Conservation (phyloP, 2,797 vertebrate genomes). For the Dendrocincla tyrannina region DNA sequence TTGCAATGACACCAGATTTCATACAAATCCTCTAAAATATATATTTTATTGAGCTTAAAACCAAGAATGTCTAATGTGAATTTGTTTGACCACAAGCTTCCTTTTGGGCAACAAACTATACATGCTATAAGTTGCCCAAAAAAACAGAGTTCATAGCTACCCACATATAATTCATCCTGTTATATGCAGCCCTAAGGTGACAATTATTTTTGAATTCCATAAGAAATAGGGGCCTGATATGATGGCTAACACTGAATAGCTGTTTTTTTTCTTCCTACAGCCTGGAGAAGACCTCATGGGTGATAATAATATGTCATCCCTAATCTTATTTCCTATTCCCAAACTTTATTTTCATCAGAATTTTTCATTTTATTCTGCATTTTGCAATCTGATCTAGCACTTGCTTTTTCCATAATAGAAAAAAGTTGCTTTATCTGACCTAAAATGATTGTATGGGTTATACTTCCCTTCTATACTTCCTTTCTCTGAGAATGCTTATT, state of each 20-base stretch:
- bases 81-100: constrained; percentile 44
- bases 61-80: neutral
- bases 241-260: constrained; percentile 47
- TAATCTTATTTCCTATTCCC: constrained; percentile 56
- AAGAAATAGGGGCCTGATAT: constrained; percentile 44
- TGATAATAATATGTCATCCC: constrained; percentile 59
- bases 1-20: neutral
- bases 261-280: constrained; percentile 13
- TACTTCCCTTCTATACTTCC: neutral
- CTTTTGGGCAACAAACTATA: constrained; percentile 47
- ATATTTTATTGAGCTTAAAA: constrained; percentile 42
- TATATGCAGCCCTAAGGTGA: constrained; percentile 64
- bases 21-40: neutral
- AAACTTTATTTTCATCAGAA: constrained; percentile 44
- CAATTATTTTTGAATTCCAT: constrained; percentile 71
- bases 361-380: constrained; percentile 18
- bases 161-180: constrained; percentile 43
- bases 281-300: constrained; percentile 56
- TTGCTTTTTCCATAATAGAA: neutral
- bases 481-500: neutral
- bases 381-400: neutral
- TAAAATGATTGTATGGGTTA: neutral
- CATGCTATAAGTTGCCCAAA: neutral
- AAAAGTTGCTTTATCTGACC: neutral
- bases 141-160: neutral